Base-by-base conservation (phyloP, 2,888 invertebrate genomes). In the Gasteruption jaculator region DNA sequence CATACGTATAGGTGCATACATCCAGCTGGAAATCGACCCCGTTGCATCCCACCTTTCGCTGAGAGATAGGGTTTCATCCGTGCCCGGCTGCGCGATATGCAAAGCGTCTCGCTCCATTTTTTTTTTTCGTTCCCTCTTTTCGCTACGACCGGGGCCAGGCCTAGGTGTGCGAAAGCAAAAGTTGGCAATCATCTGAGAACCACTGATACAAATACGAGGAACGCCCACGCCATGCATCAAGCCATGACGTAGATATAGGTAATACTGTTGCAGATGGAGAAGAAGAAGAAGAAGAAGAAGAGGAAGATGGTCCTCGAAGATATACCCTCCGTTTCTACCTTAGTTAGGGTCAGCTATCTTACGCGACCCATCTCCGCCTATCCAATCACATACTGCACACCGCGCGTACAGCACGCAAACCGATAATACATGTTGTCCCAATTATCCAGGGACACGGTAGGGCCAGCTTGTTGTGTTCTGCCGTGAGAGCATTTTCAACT, bases 171-270 rank as follows among this genome's bases (percentile, higher is more conserved):
- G n/a, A n/a, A n/a, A n/a, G n/a, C n/a, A n/a, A n/a, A n/a, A n/a
- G 40, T 50, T 50, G 60, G 62, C 66, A 67, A 68, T 68, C 68
- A 66, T 68, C 66, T 69, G 68, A 68, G 69, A 69, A 67, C 63
- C 68, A 50, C 68, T 68, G 68, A 52, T 58, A 57, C 54, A 57
- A 57, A 62, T 58, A 61, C 52, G n/a, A 61, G 63, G 57, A 64
- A 69, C 69, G 69, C 69, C 69, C 68, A 68, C 68, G 66, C 68
- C 62, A 68, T 69, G 68, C 67, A 68, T 69, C 69, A 69, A 67
- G 56, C n/a, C 60, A 50, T 61, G 64, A 67, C 64, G 63, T 65
- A 62, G 67, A 68, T n/a, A n/a, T 61, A 68, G 65, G 62, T 61
- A 68, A 65, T 60, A 60, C 62, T 59, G 65, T 58, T 61, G 63